These are phyloP conservation scores for Harpagifer antarcticus DNA, from an alignment of 2,797 vertebrate species.

Conservation along the genomic window DNA sequence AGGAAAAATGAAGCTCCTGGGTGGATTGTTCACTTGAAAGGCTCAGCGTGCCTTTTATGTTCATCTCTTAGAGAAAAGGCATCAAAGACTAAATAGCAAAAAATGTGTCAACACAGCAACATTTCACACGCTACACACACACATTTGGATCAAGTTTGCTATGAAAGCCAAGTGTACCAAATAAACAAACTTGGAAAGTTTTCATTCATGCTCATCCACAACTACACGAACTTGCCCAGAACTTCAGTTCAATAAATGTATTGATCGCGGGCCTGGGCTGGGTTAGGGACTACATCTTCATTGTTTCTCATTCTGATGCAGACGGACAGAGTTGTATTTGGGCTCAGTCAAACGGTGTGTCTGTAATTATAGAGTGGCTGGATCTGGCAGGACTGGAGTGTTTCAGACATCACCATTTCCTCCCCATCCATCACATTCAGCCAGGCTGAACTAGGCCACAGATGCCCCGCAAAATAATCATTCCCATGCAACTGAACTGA, in stretches of 20 bases:
- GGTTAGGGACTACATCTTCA: conserved; percentile 34
- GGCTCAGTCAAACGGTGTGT: conserved; percentile 71
- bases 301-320: conserved; percentile 27
- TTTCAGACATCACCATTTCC: conserved; percentile 83
- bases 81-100: conserved; percentile 42
- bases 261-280: conserved; percentile 44
- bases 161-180: not conserved
- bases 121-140: not conserved
- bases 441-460: conserved; percentile 78
- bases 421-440: conserved; percentile 83
- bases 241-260: conserved; percentile 17
- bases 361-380: conserved; percentile 80
- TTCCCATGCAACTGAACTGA: conserved; percentile 78
- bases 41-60: conserved; percentile 36
- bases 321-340: conserved; percentile 58
- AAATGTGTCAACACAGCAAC: conserved; percentile 33
- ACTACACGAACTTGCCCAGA: conserved; percentile 7
- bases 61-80: conserved; percentile 32
- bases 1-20: not conserved
- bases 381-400: conserved; percentile 76
- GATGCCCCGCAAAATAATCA: conserved; percentile 79
- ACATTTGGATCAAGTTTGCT: conserved; percentile 7
- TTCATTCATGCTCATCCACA: conserved; percentile 11
- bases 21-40: conserved; percentile 44
- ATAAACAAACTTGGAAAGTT: not conserved